phyloP scores from a whole-genome alignment of 2,797 vertebrate species.

The Syndactyla subalaris region DNA sequence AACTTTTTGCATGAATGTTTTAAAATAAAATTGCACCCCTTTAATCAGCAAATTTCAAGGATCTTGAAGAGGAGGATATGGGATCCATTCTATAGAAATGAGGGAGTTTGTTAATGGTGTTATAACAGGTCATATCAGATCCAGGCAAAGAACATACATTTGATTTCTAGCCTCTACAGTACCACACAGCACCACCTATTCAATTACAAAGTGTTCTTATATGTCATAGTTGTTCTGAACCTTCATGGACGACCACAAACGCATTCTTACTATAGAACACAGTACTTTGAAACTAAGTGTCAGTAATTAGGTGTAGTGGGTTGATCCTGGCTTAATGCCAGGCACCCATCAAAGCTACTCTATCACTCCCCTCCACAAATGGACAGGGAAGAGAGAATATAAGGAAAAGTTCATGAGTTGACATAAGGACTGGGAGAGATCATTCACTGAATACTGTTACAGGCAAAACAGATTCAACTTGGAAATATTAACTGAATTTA shows the following conservation, averaged over 20 bases:
- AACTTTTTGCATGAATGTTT: background rate
- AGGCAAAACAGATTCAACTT: background rate
- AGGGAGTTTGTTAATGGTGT: background rate
- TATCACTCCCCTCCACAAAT: background rate
- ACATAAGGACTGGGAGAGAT: background rate
- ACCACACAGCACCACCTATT: background rate
- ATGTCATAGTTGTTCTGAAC: background rate
- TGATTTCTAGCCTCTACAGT: background rate
- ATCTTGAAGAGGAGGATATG: background rate
- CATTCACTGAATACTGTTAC: background rate
- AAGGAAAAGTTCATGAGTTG: background rate
- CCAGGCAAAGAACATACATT: background rate
- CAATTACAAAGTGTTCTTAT: background rate
- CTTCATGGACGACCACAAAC: background rate
- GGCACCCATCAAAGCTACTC: background rate
- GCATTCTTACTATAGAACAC: background rate
- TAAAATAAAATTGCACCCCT: background rate
- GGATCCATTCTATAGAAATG: background rate
- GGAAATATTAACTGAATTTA: background rate
- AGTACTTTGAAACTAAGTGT: background rate
- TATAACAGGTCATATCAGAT: background rate
- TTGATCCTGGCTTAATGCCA: background rate
- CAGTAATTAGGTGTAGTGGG: background rate
- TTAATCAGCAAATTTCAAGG: background rate
- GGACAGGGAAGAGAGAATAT: background rate